Evolutionary conservation across 2,888 invertebrate genomes (phyloP), one percentile per base, ranked within the genome.

Genomic region (Aphodius granarius): DNA sequence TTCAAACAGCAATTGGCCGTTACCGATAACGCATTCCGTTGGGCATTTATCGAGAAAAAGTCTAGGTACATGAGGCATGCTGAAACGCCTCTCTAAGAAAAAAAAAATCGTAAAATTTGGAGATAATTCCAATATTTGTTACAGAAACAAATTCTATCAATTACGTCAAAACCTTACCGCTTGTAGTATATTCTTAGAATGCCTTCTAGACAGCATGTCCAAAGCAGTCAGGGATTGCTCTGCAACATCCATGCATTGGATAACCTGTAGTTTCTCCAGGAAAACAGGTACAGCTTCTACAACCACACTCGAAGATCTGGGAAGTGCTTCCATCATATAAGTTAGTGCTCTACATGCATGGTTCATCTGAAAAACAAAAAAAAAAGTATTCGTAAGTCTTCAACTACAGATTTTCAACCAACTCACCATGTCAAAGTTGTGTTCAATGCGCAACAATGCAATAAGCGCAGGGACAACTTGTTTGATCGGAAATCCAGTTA

Each of bases 211-310:
- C 72, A 99, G 90, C 94, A 98, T 98, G 86, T 99, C 99, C 65
- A 99, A 89, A 2, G 99, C 99, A 4, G 98, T 97, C 78, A 99
- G 91, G 80, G 97, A 96, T 89, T 99, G 99, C 87, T 99, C 99
- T 3, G 99, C 99, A 18, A 99, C 99, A 88, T 99, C 99, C 97
- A 99, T 99, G 86, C 99, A 99, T 81, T 98, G 98, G 83, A 99
- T 99, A 20, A 97, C 95, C 89, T 98, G 97, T 75, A 99, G 89
- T 88, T 97, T 99, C 88, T 98, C 97, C 75, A 99, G 89, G 88
- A 99, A 97, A 0, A 97, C 96, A 0, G 99, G 99, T 76, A 99
- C 97, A 1, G 98, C 98, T 83, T 99, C 96, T 1, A 98, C 96
- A 9, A 99, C 97, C 1, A 98, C 95, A 19, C 95, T 94, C 71